Percentiles rank a stretch among this genome's conserved stretches.
phyloP scores from a whole-genome alignment of 2,888 invertebrate species.

The Gisinianus flammeolus region DNA sequence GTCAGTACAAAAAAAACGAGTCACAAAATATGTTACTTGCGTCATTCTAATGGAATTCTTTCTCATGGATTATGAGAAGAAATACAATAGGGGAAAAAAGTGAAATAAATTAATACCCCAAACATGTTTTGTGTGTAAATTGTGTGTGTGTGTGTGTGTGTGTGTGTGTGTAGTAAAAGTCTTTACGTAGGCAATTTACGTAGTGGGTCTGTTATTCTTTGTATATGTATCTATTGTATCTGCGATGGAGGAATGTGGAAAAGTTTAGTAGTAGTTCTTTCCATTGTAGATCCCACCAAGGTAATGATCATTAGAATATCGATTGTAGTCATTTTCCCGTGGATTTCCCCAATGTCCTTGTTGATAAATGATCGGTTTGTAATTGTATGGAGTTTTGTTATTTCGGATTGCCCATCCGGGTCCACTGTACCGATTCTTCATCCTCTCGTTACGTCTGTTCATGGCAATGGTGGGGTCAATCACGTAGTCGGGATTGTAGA shows the following conservation, averaged over 20 bases:
- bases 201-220: not conserved
- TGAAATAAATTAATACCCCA: not conserved
- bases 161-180: not conserved
- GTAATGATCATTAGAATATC: slow-evolving; percentile 8
- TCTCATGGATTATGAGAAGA: no score
- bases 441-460: slow-evolving; percentile 27
- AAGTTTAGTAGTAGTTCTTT: slow-evolving; percentile 30
- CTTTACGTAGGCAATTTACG: not conserved
- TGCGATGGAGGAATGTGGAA: not conserved
- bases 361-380: slow-evolving; percentile 39
- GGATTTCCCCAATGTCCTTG: slow-evolving; percentile 36
- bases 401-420: slow-evolving; percentile 23
- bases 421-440: slow-evolving; percentile 30
- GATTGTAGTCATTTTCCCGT: slow-evolving; percentile 22
- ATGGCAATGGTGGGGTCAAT: slow-evolving; percentile 31
- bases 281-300: slow-evolving; percentile 30
- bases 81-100: not conserved
- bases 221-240: not conserved
- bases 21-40: not conserved
- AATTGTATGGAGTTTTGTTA: slow-evolving; percentile 23
- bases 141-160: not conserved
- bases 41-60: no score
- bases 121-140: not conserved
- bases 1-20: not conserved
- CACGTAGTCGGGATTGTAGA: slow-evolving; percentile 38